phyloP scores from a whole-genome alignment of 2,888 invertebrate genomes.

The Drosophila ustulata region DNA sequence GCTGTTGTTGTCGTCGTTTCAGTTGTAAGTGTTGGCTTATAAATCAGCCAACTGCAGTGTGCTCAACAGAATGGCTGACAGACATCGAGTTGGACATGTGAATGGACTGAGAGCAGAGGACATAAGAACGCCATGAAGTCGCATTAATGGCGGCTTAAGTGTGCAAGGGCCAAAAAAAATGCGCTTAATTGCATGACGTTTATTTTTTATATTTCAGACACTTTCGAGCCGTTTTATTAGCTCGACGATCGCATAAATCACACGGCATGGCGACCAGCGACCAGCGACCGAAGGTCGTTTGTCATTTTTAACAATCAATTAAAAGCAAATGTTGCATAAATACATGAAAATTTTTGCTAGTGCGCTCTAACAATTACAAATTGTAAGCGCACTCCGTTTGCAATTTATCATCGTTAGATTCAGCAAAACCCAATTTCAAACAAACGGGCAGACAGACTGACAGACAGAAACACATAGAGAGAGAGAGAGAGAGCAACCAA shows the following conservation, averaged over 20 bases:
- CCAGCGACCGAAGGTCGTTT: slow-evolving; percentile 57
- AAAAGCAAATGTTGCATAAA: slow-evolving; percentile 80
- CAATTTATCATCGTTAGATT: slow-evolving; percentile 64
- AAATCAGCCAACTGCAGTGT: slow-evolving; percentile 71
- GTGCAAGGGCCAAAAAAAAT: slow-evolving; percentile 37
- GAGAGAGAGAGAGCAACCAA: neutral
- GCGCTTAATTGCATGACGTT: slow-evolving; percentile 68
- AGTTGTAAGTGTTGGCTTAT: slow-evolving; percentile 77
- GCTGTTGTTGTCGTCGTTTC: slow-evolving; percentile 34
- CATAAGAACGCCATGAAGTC: slow-evolving; percentile 27
- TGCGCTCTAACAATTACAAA: slow-evolving; percentile 49
- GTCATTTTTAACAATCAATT: slow-evolving; percentile 80
- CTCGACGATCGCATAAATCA: slow-evolving; percentile 66
- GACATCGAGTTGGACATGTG: slow-evolving; percentile 13
- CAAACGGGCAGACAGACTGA: neutral
- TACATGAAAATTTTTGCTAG: slow-evolving; percentile 66
- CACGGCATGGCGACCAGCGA: neutral
- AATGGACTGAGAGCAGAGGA: slow-evolving; percentile 15
- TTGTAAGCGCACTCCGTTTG: slow-evolving; percentile 46
- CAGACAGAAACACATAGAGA: neutral
- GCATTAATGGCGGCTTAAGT: slow-evolving; percentile 75
- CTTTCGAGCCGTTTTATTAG: slow-evolving; percentile 69
- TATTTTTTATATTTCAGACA: slow-evolving; percentile 54
- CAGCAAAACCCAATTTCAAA: slow-evolving; percentile 8
- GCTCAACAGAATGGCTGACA: slow-evolving; percentile 61